Evolutionary conservation across 2,113 vertebrate species (phyloP).

Genomic region (Taurulus bubalis): DNA sequence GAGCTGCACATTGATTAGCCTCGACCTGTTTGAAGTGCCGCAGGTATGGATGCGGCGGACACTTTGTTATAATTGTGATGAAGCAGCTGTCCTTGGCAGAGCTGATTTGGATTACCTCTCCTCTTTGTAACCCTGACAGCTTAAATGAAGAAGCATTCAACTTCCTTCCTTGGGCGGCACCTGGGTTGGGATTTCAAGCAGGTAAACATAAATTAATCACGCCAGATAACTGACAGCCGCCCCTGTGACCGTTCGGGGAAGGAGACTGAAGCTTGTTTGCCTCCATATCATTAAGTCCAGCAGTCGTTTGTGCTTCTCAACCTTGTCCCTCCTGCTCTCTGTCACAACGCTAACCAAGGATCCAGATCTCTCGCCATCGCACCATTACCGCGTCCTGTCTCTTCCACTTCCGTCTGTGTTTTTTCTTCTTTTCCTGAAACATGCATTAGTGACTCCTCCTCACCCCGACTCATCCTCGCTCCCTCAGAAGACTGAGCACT

Average conservation of each 20-base stretch:
- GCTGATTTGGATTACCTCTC: slow-evolving; percentile 77
- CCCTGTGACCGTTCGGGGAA: slow-evolving; percentile 33
- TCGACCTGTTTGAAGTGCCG: slow-evolving; percentile 51
- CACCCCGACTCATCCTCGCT: slow-evolving; percentile 45
- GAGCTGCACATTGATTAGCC: slow-evolving; percentile 65
- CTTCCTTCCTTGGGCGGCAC: slow-evolving; percentile 52
- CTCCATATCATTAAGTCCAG: slow-evolving; percentile 39
- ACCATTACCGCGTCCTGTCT: slow-evolving; percentile 15
- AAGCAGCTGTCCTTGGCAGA: slow-evolving; percentile 74
- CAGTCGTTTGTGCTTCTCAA: slow-evolving; percentile 25
- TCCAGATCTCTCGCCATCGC: slow-evolving; percentile 9
- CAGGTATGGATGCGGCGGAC: slow-evolving; percentile 62
- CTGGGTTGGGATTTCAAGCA: slow-evolving; percentile 54
- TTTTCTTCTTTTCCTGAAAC: slow-evolving; percentile 20
- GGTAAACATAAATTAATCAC: slow-evolving; percentile 77
- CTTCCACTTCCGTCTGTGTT: slow-evolving; percentile 18
- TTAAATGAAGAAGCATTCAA: slow-evolving; percentile 78
- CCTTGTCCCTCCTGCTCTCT: slow-evolving; percentile 9
- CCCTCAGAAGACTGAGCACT: slow-evolving; percentile 36
- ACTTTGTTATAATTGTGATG: slow-evolving; percentile 81
- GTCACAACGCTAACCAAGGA: slow-evolving; percentile 12
- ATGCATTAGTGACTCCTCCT: slow-evolving; percentile 54
- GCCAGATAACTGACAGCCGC: slow-evolving; percentile 53
- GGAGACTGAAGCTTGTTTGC: slow-evolving; percentile 52
- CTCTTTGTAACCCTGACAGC: slow-evolving; percentile 77